Base-by-base conservation (phyloP, 2,113 vertebrate genomes). In the Struthidea cinerea region DNA sequence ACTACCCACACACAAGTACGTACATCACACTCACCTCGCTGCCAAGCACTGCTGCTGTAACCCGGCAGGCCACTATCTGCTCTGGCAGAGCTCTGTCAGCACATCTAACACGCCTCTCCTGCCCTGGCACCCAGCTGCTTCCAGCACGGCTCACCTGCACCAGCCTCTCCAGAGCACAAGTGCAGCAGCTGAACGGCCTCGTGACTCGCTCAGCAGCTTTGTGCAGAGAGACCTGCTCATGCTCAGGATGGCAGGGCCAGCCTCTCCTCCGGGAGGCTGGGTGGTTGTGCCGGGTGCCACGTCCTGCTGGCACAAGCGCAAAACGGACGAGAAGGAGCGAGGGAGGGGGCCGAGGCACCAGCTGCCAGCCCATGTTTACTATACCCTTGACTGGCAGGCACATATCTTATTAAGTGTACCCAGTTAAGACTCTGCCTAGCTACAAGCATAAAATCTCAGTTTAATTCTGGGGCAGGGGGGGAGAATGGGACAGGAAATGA, bases 1-100 rank as follows among this genome's bases (percentile, higher is more conserved):
- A 56, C 53, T 49, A 49, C 14, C 13, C 0, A 0, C 33, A 55
- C 27, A 5, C 8, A 94, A 59, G 18, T 50, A 67, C 0, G 0
- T 28, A 46, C 17, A 5, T 24, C 63, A 30, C 17, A 11, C 68
- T 44, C 11, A 16, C 47, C 82, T 47, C 0, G 0, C 22, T 63
- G 78, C 63, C 78, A 80, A 82, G 47, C 30, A 59, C 35, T 7
- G 5, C 68, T 44, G 69, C 77, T 57, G 77, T 63, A 86, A 61
- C 47, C 35, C 1, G 0, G 79, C 64, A 74, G 46, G 82, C 39
- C 57, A 47, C 67, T 5, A 63, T 18, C 68, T 67, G 68, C 85
- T 75, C 52, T 9, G 17, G 52, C 71, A 84, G 67, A 88, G 82
- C 68, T 67, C 28, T 53, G 73, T 35, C 52, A 46, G 89, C 78